Evolutionary conservation across 2,888 invertebrate species (phyloP), one percentile per base, ranked within the genome.

Genomic region (Ceratothoa steindachneri): DNA sequence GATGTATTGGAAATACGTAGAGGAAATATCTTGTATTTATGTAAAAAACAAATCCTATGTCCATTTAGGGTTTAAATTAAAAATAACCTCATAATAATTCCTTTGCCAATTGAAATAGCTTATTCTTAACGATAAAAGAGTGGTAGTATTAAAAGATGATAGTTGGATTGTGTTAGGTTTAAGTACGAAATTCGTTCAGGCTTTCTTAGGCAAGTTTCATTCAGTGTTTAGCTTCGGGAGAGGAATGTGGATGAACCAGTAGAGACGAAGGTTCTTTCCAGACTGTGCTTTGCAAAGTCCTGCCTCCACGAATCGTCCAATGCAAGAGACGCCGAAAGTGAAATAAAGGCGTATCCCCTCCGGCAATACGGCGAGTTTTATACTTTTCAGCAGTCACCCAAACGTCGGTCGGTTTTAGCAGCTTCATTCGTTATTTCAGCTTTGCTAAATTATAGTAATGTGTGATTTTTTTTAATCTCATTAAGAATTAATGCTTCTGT

Each of bases 201-300:
- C n/a, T n/a, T n/a, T 41, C 15, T 41, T 5, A 41, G 41, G 7
- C 41, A 41, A 41, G 41, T 60, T 60, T 60, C 60, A 60, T 60
- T 60, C 60, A 60, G 60, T 60, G 2, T 60, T 60, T 15, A 24
- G 22, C 60, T 24, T 60, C 27, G 2, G 22, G 3, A 24, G 60
- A 60, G 60, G 22, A 22, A n/a, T 60, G 27, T 24, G 60, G 60
- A 60, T 22, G 60, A 60, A 60, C 60, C 60, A 22, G 2, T 22
- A 4, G 22, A 24, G 19, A 1, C 12, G 1, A 24, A 2, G 60
- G 60, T 24, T 60, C 60, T 60, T 24, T 24, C n/a, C 27, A 60
- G 60, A 60, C 60, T 60, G 60, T 24, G 19, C 60, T 60, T 7
- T 24, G 60, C 60, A 24, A 60, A 24, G 60, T 60, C 60, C 24